Base-by-base conservation (phyloP, 2,888 invertebrate species). In the Altica lythri region DNA sequence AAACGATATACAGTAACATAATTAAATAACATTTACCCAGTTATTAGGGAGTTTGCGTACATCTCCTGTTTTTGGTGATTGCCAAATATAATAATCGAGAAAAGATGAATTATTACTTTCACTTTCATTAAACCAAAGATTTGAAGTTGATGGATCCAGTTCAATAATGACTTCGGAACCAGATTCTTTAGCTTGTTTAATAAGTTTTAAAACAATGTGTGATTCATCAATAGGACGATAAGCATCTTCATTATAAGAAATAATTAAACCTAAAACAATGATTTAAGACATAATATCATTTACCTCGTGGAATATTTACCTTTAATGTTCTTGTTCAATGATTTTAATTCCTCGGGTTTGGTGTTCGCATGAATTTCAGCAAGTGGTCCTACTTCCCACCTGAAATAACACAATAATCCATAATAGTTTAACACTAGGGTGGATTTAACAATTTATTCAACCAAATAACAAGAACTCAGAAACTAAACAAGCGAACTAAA, bases 61-160 rank as follows among this genome's bases (percentile, higher is more conserved):
- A 50, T 68, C 76, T 30, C 75, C 76, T 0, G 66, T 62, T 18
- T 72, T 72, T 1, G 78, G 78, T 57, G 79, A 73, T 13, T 75
- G 75, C 95, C 95, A 95, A 13, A 92, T 80, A 72, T 93, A 94
- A 72, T 88, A 94, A 64, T 88, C 81, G 0, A 79, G 81, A 70
- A 84, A 92, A 0, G 80, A 80, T 2, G 79, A 79, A 12, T 83
- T 78, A 10, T 77, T 78, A 44, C 79, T 76, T 47, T 81, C 77
- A 30, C 91, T 86, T 58, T 81, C 78, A 17, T 78, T 70, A 76
- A 95, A 91, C 86, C 95, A 89, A 35, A 81, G 76, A 2, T 83
- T 78, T 12, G 89, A 87, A 72, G 83, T 85, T 73, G 89, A 88
- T 0, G 92, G 89, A 14, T 88, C 85, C 61, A 93, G 73, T 65